These are phyloP conservation scores for Pristionchus japonicus DNA, from an alignment of 2,888 invertebrate genomes.

Conservation along the genomic window DNA sequence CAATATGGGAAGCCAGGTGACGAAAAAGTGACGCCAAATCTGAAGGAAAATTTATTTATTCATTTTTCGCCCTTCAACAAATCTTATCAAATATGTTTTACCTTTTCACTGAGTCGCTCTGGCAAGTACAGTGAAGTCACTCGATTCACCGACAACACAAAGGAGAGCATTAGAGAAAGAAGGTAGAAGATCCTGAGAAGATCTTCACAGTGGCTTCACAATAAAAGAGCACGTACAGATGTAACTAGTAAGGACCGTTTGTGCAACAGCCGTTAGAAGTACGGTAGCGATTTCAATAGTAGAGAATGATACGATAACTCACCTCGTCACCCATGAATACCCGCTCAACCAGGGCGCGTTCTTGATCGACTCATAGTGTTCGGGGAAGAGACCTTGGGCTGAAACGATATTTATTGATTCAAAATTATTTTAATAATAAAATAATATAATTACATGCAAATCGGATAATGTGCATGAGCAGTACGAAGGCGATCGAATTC, in stretches of 20 bases:
- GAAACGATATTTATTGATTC: background rate
- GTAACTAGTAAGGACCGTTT: no score
- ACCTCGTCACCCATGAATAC: no score
- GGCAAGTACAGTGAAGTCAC: background rate
- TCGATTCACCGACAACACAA: background rate
- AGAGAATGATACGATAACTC: no score
- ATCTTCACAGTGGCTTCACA: no score
- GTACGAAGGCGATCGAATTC: background rate
- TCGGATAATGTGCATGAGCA: background rate
- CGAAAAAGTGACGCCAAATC: background rate
- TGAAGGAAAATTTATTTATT: background rate
- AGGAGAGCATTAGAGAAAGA: background rate
- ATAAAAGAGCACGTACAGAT: background rate
- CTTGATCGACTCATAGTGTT: background rate
- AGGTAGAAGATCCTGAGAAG: background rate
- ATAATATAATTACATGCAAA: background rate
- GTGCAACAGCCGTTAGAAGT: no score
- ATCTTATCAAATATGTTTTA: background rate
- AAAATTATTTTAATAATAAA: background rate
- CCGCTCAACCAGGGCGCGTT: background rate
- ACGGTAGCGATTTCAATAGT: no score
- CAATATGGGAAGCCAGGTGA: background rate
- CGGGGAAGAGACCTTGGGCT: background rate
- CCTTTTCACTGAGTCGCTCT: background rate
- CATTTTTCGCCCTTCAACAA: no score